Conservation (phyloP, 2,113 vertebrate genomes). For the Leptocoma aspasia region DNA sequence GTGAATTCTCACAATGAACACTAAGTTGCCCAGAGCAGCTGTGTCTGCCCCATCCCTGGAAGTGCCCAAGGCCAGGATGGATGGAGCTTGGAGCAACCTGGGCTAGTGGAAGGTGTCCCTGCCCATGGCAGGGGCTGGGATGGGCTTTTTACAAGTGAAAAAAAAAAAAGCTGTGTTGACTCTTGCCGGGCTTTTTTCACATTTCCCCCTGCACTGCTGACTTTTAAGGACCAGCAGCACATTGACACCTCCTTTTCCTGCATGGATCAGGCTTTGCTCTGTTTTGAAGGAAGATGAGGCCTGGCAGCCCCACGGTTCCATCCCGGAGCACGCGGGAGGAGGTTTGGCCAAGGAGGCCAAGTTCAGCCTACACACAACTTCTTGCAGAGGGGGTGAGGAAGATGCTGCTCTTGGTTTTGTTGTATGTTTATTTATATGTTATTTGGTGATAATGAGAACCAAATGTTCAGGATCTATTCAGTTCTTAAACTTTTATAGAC, state of each 20-base stretch:
- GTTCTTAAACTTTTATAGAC: slow-evolving; percentile 58
- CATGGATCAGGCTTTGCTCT: neutral
- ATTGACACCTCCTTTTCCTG: neutral
- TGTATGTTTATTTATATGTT: slow-evolving; percentile 64
- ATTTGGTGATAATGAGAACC: slow-evolving; percentile 56
- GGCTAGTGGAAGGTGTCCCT: neutral
- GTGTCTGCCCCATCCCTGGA: neutral
- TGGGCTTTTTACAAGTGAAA: neutral
- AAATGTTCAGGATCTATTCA: slow-evolving; percentile 50
- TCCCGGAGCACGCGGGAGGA: fast-evolving
- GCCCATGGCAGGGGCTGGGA: neutral
- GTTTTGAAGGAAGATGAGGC: neutral
- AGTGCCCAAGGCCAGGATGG: neutral
- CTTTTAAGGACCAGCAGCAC: neutral
- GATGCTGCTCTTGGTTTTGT: slow-evolving; percentile 37
- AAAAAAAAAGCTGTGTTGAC: fast-evolving
- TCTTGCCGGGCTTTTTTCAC: neutral
- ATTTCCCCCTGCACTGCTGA: neutral
- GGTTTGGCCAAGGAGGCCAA: neutral
- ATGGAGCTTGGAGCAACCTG: neutral
- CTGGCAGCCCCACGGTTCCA: neutral
- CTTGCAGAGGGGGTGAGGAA: neutral
- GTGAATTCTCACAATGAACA: fast-evolving
- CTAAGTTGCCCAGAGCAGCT: neutral
- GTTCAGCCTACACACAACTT: neutral